Evolutionary conservation across 1,140 invertebrate genomes (phyloP), one percentile per base, ranked within the genome.

Genomic region (Acromyrmex echinatior): DNA sequence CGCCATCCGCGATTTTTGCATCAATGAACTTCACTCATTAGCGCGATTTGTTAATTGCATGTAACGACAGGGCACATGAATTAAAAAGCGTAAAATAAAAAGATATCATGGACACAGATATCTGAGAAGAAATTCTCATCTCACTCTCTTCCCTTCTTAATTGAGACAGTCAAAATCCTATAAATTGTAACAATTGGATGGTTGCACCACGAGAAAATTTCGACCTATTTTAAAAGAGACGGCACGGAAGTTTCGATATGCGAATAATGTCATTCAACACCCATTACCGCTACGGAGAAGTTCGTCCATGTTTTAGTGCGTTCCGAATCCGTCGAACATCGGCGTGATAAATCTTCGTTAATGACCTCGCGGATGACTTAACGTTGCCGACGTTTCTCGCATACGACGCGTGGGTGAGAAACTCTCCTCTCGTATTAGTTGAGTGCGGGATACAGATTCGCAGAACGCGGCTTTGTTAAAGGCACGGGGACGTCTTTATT

Each of bases 321-420:
- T 62, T 62, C 80, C 58, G 58, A 74, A 84, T 86, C 49, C 82
- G 82, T 65, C 74, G 82, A 86, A 86, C 60, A 56, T 78, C 82
- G 62, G 63, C 60, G 49, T 79, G 74, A 86, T 86, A 86, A 86
- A 86, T 86, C 82, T 56, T 86, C 74, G 74, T 79, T 86, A 78
- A 86, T 71, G 71, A 77, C 53, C 21, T 53, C 28, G 49, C 70
- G 53, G 25, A 14, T 68, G 81, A 58, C 28, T 60, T 68, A 51
- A 68, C 53, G 56, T 76, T 76, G 53, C 31, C 39, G 39, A 63
- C 73, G 71, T 66, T 65, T 53, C 78, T 73, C 65, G 49, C 53
- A 89, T 87, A 86, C 60, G 35, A 31, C 28, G 58, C 60, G 82
- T 66, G 60, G 58, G 82, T 65, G 62, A 53, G 49, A 45, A 25